phyloP scores from a whole-genome alignment of 2,797 vertebrate genomes.

The Calcarius lapponicus region DNA sequence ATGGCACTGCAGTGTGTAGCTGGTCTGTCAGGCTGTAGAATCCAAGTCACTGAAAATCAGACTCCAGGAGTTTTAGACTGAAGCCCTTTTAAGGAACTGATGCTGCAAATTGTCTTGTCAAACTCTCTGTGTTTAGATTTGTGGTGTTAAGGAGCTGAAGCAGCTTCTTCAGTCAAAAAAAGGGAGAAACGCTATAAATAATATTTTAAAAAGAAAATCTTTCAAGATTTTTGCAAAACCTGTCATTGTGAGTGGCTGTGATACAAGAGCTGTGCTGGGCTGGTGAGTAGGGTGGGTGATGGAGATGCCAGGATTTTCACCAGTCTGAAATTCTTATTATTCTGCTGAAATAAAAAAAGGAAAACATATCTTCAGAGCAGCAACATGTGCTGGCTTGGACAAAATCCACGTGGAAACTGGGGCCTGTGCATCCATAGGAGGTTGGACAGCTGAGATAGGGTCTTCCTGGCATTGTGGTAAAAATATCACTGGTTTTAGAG shows the following conservation, averaged over 20 bases:
- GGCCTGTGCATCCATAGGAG: neutral
- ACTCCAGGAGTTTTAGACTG: neutral
- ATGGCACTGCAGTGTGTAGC: neutral
- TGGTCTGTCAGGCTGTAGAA: neutral
- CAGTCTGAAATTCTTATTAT: neutral
- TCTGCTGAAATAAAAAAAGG: neutral
- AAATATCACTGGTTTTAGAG: neutral
- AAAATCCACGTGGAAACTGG: neutral
- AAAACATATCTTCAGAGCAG: neutral
- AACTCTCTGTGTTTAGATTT: neutral
- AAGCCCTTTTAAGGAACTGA: neutral
- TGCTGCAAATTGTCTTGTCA: neutral
- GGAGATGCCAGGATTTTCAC: neutral
- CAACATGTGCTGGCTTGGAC: neutral
- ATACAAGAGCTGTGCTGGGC: neutral
- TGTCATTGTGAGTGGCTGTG: neutral
- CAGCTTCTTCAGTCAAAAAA: neutral
- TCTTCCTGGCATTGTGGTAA: neutral
- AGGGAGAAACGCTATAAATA: neutral
- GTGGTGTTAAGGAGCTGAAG: neutral
- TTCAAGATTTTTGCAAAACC: neutral
- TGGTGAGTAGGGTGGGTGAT: neutral
- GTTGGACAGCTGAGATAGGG: neutral
- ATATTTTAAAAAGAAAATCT: neutral
- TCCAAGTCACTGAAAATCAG: neutral